Percentiles rank a stretch among this genome's conserved stretches.
These are phyloP conservation scores for Chiridota heheva DNA, from an alignment of 35 echinoderm and acorn worm species.

Conservation along the genomic window DNA sequence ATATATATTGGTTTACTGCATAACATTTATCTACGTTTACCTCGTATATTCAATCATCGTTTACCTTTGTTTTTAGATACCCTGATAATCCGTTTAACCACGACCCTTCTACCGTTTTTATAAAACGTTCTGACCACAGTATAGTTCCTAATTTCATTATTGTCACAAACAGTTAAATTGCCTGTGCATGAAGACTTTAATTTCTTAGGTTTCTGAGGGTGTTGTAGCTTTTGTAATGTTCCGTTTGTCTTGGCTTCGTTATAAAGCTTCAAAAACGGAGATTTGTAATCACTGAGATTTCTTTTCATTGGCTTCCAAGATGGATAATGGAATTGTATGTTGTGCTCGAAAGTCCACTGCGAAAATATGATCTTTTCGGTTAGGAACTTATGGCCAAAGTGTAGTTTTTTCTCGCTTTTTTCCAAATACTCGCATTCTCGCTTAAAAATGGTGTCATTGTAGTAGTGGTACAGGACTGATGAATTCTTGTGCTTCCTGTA, in stretches of 20 bases:
- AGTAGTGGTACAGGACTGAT: slow-evolving; percentile 61
- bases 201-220: neutral
- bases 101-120: slow-evolving; percentile 36
- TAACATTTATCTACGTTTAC: too few species aligned
- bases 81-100: slow-evolving; percentile 33
- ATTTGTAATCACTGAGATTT: slow-evolving; percentile 55
- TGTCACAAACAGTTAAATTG: slow-evolving; percentile 3
- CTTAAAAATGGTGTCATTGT: slow-evolving; percentile 46
- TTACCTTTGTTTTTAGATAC: slow-evolving; percentile 21
- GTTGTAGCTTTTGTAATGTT: slow-evolving; percentile 19
- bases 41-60: too few species aligned
- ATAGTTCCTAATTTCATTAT: slow-evolving; percentile 27
- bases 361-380: slow-evolving; percentile 93
- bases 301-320: slow-evolving; percentile 62
- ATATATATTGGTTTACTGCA: too few species aligned
- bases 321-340: slow-evolving; percentile 86
- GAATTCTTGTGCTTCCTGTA: slow-evolving; percentile 53
- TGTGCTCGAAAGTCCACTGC: slow-evolving; percentile 66
- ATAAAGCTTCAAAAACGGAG: slow-evolving; percentile 64
- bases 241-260: slow-evolving; percentile 50
- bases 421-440: slow-evolving; percentile 72
- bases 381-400: slow-evolving; percentile 79
- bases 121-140: slow-evolving; percentile 48
- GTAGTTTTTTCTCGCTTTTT: slow-evolving; percentile 56
- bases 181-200: neutral